These are phyloP conservation scores for Gallinago nigripennis DNA, from an alignment of 2,797 vertebrate genomes.

Conservation along the genomic window DNA sequence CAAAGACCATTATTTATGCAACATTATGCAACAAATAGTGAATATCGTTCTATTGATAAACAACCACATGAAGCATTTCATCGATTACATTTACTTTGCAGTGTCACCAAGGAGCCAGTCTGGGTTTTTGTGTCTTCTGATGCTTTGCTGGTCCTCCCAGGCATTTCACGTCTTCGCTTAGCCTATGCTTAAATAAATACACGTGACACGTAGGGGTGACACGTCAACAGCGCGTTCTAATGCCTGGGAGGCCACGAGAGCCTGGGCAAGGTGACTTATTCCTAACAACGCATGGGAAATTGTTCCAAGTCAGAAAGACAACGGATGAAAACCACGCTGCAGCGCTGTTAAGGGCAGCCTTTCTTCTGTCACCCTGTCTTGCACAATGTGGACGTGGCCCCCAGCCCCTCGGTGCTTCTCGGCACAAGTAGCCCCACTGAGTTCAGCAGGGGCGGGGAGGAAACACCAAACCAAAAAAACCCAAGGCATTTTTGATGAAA, in stretches of 20 bases:
- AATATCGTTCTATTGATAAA: not conserved
- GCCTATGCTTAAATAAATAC: not conserved
- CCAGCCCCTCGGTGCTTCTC: not conserved
- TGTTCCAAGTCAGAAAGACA: not conserved
- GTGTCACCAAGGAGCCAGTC: fast-evolving
- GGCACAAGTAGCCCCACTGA: not conserved
- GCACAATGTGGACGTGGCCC: not conserved
- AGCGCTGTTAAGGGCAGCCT: not conserved
- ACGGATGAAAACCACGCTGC: not conserved
- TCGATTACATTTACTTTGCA: not conserved
- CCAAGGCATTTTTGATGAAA: not conserved
- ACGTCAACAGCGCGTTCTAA: not conserved
- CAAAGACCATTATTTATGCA: not conserved
- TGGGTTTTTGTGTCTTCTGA: not conserved
- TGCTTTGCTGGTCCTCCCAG: not conserved
- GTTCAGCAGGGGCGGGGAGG: not conserved
- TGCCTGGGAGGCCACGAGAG: not conserved
- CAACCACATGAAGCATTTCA: not conserved
- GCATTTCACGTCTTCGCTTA: not conserved
- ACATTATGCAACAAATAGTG: not conserved
- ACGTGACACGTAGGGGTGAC: not conserved
- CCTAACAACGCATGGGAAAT: not conserved
- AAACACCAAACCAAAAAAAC: not conserved
- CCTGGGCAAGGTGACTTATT: slow-evolving; percentile 17
- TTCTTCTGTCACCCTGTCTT: not conserved